Evolutionary conservation across 2,113 vertebrate genomes (phyloP).

Genomic region (Passer domesticus): DNA sequence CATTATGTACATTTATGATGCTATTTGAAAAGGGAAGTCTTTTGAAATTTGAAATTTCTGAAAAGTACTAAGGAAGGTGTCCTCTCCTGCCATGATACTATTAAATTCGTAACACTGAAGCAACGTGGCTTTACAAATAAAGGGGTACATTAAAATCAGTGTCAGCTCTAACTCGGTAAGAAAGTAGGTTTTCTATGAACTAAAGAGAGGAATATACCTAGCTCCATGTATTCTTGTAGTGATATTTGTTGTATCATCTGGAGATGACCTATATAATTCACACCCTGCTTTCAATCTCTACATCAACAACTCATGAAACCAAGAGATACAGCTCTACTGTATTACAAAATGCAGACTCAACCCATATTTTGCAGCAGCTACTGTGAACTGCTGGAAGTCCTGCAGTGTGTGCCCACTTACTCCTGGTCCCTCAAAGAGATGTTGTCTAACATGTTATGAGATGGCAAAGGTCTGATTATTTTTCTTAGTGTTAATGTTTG

Average conservation of each 20-base stretch:
- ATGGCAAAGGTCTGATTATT: background rate
- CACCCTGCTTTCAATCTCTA: background rate
- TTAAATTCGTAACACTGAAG: background rate
- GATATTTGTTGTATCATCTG: background rate
- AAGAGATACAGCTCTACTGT: background rate
- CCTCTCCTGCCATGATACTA: background rate
- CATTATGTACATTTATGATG: background rate
- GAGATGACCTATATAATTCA: background rate
- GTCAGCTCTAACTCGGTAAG: background rate
- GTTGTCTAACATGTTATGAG: background rate
- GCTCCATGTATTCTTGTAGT: background rate
- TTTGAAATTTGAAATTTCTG: background rate
- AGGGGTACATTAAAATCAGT: background rate
- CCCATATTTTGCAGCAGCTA: background rate
- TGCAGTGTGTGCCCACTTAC: rapidly evolving
- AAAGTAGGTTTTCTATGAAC: background rate
- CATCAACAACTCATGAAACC: background rate
- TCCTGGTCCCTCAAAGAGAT: background rate
- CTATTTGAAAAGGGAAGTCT: background rate
- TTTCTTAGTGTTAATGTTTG: background rate
- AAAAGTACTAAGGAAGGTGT: background rate
- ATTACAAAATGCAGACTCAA: background rate
- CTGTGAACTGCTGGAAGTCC: background rate
- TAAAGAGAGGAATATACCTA: background rate
- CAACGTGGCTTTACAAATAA: background rate